Conservation (phyloP, 2,797 vertebrate genomes). For the Trematocara caparti region DNA sequence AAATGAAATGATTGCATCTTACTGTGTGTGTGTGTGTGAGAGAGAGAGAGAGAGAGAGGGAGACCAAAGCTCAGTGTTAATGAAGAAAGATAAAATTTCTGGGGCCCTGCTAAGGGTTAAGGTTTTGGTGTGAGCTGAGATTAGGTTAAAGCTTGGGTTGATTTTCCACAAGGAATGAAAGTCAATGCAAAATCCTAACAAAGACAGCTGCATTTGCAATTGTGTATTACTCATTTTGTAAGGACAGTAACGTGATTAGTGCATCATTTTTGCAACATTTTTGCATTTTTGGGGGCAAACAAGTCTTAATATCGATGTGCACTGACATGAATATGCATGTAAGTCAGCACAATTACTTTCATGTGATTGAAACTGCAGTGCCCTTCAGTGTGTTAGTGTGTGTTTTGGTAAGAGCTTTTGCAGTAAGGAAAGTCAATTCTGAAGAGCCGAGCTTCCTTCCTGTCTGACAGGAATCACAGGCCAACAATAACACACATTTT, state of each 20-base stretch:
- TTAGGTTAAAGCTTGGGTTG: neutral
- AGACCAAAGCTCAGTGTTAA: neutral
- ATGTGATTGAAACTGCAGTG: neutral
- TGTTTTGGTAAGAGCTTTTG: slow-evolving; percentile 15
- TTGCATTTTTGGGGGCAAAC: neutral
- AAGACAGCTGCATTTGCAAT: neutral
- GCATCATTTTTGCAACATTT: neutral
- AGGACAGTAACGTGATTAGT: neutral
- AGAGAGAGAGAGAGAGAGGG: neutral
- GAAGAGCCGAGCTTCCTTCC: slow-evolving; percentile 64
- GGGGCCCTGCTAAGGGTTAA: neutral
- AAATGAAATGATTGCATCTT: too few relatives aligned
- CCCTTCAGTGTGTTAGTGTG: neutral
- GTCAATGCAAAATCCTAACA: neutral
- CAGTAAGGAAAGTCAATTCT: slow-evolving; percentile 35
- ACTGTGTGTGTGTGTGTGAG: neutral
- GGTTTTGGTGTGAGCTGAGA: neutral
- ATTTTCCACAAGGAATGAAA: neutral
- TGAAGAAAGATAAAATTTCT: neutral
- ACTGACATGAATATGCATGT: neutral
- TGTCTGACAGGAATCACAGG: slow-evolving; percentile 51
- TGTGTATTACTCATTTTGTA: neutral
- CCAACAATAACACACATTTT: slow-evolving; percentile 52
- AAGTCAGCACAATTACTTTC: neutral
- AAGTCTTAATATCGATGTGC: neutral